These are phyloP conservation scores for Sebastes trivittatus DNA, from an alignment of 2,797 vertebrate species.

Conservation along the genomic window DNA sequence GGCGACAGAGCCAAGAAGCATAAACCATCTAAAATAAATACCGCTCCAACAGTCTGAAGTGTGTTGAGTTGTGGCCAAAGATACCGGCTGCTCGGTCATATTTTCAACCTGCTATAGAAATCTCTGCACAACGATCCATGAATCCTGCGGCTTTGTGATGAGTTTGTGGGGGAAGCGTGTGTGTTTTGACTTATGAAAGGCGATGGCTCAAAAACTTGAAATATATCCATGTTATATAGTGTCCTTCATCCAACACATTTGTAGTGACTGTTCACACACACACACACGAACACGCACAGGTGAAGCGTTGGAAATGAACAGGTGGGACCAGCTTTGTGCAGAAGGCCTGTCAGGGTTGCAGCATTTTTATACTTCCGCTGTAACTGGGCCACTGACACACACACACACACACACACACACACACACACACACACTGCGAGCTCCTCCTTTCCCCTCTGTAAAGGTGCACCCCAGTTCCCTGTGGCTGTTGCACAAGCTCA, in stretches of 20 bases:
- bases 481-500: slow-evolving; percentile 34
- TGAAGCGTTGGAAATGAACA: slow-evolving; percentile 58
- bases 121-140: slow-evolving; percentile 29
- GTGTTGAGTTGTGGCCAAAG: slow-evolving; percentile 46
- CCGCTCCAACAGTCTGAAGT: slow-evolving; percentile 31
- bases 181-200: slow-evolving; percentile 3
- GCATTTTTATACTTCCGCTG: slow-evolving; percentile 51
- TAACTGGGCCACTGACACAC: slow-evolving; percentile 70
- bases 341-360: slow-evolving; percentile 50
- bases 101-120: slow-evolving; percentile 50
- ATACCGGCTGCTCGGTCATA: slow-evolving; percentile 41
- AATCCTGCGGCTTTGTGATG: slow-evolving; percentile 29
- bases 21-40: slow-evolving; percentile 54
- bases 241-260: slow-evolving; percentile 35
- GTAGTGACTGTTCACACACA: not conserved
- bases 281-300: slow-evolving; percentile 17
- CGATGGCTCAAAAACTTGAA: not conserved
- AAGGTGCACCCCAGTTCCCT: slow-evolving; percentile 48
- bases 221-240: slow-evolving; percentile 13
- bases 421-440: not conserved
- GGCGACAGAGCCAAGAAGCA: slow-evolving; percentile 28
- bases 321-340: slow-evolving; percentile 61
- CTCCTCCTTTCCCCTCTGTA: slow-evolving; percentile 16
- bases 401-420: slow-evolving; percentile 5
- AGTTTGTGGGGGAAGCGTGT: not conserved